A percentile compares a stretch with the other conserved stretches of the same genome.
These are phyloP conservation scores for Abrostola tripartita DNA, from an alignment of 2,888 invertebrate species.

Conservation along the genomic window DNA sequence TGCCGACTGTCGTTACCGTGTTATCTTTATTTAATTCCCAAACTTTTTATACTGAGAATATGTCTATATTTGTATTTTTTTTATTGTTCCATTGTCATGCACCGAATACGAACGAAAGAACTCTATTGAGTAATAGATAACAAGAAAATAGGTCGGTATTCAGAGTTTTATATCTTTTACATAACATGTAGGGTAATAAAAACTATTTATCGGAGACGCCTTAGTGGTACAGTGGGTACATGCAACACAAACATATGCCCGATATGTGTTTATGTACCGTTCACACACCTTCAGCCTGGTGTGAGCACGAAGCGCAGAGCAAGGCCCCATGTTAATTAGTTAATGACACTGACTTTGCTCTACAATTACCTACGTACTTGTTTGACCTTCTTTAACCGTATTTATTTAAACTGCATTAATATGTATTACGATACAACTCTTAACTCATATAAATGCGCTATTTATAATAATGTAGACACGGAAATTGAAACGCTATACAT, in stretches of 20 bases:
- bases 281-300: constrained; percentile 11
- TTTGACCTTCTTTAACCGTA: constrained; percentile 54
- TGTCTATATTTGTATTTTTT: constrained; percentile 15
- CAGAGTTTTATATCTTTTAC: constrained; percentile 34
- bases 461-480: constrained; percentile 8
- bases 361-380: constrained; percentile 42
- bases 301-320: constrained; percentile 21
- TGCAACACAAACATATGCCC: constrained; percentile 24
- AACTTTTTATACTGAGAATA: constrained; percentile 16
- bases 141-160: constrained; percentile 44
- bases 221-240: constrained; percentile 28
- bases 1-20: constrained; percentile 15
- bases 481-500: background rate
- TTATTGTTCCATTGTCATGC: constrained; percentile 19
- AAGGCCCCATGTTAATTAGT: constrained; percentile 61
- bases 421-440: constrained; percentile 8
- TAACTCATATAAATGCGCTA: constrained; percentile 4
- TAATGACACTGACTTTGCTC: constrained; percentile 70
- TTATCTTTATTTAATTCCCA: constrained; percentile 21
- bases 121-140: constrained; percentile 51
- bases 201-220: constrained; percentile 23
- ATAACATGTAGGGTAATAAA: constrained; percentile 31
- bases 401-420: constrained; percentile 41
- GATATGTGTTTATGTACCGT: constrained; percentile 19
- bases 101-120: constrained; percentile 25